Evolutionary conservation across 1,140 invertebrate genomes (phyloP).

Genomic region (Drosophila truncata): DNA sequence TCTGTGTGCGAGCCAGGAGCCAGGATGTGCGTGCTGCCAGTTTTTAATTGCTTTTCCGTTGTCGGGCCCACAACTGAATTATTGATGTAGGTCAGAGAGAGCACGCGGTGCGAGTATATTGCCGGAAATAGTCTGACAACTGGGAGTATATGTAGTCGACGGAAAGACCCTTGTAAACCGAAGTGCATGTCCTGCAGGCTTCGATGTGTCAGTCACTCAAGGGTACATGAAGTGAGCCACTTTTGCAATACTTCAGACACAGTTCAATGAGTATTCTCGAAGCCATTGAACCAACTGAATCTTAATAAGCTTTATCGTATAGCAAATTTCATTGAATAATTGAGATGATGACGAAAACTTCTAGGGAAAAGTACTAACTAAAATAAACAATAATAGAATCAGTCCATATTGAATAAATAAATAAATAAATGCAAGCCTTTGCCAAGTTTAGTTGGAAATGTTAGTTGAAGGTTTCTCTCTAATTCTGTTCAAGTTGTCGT

Average conservation of each 20-base stretch:
- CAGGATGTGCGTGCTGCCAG: conserved; percentile 67
- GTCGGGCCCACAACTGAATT: conserved; percentile 58
- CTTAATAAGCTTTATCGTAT: neutral
- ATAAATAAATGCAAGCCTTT: neutral
- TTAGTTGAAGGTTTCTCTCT: neutral
- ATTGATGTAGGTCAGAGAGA: conserved; percentile 73
- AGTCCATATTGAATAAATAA: neutral
- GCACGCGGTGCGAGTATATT: conserved; percentile 3
- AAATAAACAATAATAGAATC: neutral
- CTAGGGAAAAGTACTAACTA: neutral
- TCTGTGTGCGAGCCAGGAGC: neutral
- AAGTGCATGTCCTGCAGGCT: conserved; percentile 8
- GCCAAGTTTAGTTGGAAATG: neutral
- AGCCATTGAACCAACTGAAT: neutral
- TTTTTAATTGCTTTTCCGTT: conserved; percentile 75
- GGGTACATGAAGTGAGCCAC: neutral
- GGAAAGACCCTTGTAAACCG: neutral
- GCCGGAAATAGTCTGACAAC: conserved; percentile 34
- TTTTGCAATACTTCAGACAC: neutral
- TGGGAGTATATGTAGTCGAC: neutral
- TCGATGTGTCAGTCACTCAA: conserved; percentile 14
- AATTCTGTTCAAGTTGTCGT: too few species aligned
- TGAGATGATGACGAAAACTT: neutral
- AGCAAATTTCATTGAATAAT: neutral
- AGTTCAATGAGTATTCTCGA: neutral